These are phyloP conservation scores for Cheilosia scutellata DNA, from an alignment of 2,888 invertebrate genomes.

Conservation along the genomic window DNA sequence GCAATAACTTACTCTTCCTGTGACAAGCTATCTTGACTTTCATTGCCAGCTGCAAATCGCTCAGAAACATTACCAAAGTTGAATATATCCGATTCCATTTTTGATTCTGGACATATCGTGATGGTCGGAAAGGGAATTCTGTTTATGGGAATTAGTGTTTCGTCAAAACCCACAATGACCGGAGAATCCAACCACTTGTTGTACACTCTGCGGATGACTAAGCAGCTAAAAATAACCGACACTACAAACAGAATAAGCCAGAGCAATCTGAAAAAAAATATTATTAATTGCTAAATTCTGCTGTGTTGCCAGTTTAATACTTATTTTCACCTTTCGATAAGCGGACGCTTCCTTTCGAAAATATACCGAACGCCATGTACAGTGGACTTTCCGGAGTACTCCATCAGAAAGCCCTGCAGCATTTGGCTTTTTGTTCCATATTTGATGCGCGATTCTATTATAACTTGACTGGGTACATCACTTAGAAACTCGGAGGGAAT, in stretches of 20 bases:
- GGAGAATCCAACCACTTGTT: slow-evolving; percentile 82
- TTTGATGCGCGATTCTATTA: slow-evolving; percentile 81
- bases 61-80: slow-evolving; percentile 80
- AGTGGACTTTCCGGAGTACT: slow-evolving; percentile 81
- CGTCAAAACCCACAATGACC: slow-evolving; percentile 82
- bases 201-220: slow-evolving; percentile 81
- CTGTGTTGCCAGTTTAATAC: neutral
- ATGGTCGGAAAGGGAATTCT: slow-evolving; percentile 82
- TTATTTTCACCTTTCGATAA: slow-evolving; percentile 80
- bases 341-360: slow-evolving; percentile 81
- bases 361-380: slow-evolving; percentile 83
- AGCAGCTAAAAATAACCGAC: slow-evolving; percentile 81
- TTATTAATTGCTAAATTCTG: neutral
- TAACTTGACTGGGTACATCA: slow-evolving; percentile 82
- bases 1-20: slow-evolving; percentile 75
- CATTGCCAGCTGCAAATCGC: slow-evolving; percentile 77
- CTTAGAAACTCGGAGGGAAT: slow-evolving; percentile 80
- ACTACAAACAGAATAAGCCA: slow-evolving; percentile 80
- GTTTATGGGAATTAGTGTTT: slow-evolving; percentile 81
- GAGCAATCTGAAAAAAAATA: slow-evolving; percentile 78
- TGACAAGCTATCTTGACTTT: slow-evolving; percentile 60
- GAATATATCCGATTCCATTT: slow-evolving; percentile 81
- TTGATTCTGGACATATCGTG: slow-evolving; percentile 83
- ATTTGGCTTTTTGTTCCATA: slow-evolving; percentile 81
- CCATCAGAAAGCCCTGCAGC: slow-evolving; percentile 81